These are phyloP conservation scores for Pseudolaguvia tuberculata DNA, from an alignment of 2,113 vertebrate genomes.

Conservation along the genomic window DNA sequence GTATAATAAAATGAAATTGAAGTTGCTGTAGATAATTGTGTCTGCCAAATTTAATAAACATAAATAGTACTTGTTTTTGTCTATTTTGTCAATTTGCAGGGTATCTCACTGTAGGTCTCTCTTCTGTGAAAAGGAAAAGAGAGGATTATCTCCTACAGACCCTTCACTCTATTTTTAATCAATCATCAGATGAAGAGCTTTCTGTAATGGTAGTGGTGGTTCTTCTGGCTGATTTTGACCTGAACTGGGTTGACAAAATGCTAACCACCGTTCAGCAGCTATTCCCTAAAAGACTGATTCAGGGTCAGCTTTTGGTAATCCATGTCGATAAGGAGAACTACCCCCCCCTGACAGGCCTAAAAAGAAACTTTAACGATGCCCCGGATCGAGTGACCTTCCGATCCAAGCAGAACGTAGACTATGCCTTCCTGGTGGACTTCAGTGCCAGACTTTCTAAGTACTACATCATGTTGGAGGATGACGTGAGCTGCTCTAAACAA, in stretches of 20 bases:
- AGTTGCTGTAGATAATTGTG: no score
- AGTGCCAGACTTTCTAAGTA: conserved; percentile 71
- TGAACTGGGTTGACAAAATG: conserved; percentile 59
- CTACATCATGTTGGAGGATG: conserved; percentile 83
- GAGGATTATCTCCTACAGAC: conserved; percentile 72
- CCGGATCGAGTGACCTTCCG: conserved; percentile 73
- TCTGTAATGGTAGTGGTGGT: conserved; percentile 77
- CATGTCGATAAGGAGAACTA: conserved; percentile 59
- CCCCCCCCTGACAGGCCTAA: conserved; percentile 64
- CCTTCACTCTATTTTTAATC: conserved; percentile 73
- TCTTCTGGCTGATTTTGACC: conserved; percentile 70
- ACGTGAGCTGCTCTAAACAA: conserved; percentile 61
- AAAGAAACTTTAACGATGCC: conserved; percentile 67
- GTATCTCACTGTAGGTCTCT: conserved; percentile 73
- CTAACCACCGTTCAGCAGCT: conserved; percentile 43
- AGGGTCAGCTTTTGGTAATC: conserved; percentile 71
- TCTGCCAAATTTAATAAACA: no score
- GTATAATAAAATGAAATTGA: no score
- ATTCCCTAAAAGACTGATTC: conserved; percentile 64
- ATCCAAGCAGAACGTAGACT: conserved; percentile 82
- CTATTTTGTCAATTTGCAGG: conserved; percentile 58
- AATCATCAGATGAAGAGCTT: conserved; percentile 70
- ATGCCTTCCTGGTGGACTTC: conserved; percentile 76
- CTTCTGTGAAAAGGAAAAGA: conserved; percentile 58
- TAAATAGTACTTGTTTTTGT: no score